Evolutionary conservation across 2,888 invertebrate genomes (phyloP).

Genomic region (Girardia tigrina): DNA sequence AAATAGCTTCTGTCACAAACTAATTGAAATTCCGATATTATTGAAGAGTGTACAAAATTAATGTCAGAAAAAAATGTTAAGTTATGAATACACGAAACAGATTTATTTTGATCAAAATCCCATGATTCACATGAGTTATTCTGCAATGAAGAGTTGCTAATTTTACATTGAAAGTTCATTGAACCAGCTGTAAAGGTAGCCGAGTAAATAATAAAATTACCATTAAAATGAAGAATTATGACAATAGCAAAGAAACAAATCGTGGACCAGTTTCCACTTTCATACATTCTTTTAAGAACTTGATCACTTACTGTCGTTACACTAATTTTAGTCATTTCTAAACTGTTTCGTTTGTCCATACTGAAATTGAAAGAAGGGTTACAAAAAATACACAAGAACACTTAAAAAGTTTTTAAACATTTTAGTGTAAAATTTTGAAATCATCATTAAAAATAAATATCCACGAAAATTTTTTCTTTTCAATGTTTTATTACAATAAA

Average conservation of each 20-base stretch:
- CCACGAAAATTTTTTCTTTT: too few species aligned
- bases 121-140: background rate
- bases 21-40: background rate
- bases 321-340: background rate
- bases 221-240: background rate
- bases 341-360: too few species aligned
- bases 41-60: background rate
- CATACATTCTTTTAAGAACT: background rate
- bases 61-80: background rate
- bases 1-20: background rate
- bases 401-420: too few species aligned
- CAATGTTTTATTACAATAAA: too few species aligned
- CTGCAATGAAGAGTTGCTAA: background rate
- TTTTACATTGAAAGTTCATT: background rate
- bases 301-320: background rate
- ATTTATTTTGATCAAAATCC: background rate
- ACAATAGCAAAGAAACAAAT: background rate
- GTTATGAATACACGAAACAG: background rate
- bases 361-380: too few species aligned
- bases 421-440: too few species aligned
- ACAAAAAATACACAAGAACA: too few species aligned
- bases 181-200: background rate
- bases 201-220: background rate
- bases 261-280: background rate
- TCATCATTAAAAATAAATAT: too few species aligned